These are phyloP conservation scores for Bolinopsis microptera DNA, from an alignment of 37 sponge, comb jelly and placozoan genomes.

Conservation along the genomic window DNA sequence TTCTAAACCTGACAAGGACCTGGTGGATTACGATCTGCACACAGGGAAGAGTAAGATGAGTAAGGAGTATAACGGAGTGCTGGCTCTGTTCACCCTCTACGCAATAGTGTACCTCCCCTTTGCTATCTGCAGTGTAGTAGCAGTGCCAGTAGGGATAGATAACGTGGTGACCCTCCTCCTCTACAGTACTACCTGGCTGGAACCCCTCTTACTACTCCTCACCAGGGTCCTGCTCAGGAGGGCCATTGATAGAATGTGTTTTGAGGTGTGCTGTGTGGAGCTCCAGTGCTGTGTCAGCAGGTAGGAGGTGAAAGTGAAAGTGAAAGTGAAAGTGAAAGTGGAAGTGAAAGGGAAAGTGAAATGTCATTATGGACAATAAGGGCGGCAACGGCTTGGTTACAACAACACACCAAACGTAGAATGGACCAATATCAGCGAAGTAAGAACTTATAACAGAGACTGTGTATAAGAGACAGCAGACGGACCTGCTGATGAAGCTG, in stretches of 20 bases:
- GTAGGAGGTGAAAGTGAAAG: neutral
- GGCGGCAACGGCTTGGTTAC: too few species aligned
- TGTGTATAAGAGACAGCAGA: too few species aligned
- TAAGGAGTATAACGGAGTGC: slow-evolving; percentile 60
- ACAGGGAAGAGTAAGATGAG: slow-evolving; percentile 66
- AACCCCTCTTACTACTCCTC: slow-evolving; percentile 16
- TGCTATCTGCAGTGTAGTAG: slow-evolving; percentile 18
- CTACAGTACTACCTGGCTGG: slow-evolving; percentile 54
- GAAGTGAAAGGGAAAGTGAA: neutral
- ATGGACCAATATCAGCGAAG: neutral
- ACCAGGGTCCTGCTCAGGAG: slow-evolving; percentile 41
- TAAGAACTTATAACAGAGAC: too few species aligned
- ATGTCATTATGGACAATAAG: too few species aligned
- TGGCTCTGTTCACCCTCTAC: slow-evolving; percentile 60
- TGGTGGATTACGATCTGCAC: slow-evolving; percentile 55
- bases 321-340: neutral
- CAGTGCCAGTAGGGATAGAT: slow-evolving; percentile 18
- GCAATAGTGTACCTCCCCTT: slow-evolving; percentile 62
- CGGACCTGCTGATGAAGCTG: too few species aligned
- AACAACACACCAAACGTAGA: neutral
- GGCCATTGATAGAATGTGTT: slow-evolving; percentile 59
- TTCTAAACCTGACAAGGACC: slow-evolving; percentile 25
- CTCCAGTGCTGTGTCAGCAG: slow-evolving; percentile 33
- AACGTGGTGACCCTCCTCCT: slow-evolving; percentile 26
- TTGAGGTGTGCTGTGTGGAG: slow-evolving; percentile 63